A percentile compares a stretch with the other conserved stretches of the same genome.
phyloP scores from a whole-genome alignment of 1,140 invertebrate genomes.

The Triops cancriformis region DNA sequence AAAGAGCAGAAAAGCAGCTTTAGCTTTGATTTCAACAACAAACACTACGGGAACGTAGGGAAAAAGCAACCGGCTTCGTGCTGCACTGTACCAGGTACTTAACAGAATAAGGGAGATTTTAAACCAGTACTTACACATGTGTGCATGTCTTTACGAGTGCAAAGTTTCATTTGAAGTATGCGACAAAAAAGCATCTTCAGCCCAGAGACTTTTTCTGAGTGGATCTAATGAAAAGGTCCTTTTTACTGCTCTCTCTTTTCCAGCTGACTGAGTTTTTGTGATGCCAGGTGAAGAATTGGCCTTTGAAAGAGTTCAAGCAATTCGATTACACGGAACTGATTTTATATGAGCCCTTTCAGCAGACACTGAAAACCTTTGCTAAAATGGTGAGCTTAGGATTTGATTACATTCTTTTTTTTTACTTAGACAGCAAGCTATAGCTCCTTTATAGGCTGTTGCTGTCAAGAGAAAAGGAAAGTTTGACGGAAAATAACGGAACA shows the following conservation, averaged over 20 bases:
- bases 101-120: too few species aligned
- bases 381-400: background rate
- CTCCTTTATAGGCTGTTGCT: background rate
- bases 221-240: background rate
- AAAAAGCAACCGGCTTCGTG: too few species aligned
- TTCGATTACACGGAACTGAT: constrained; percentile 10
- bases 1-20: too few species aligned
- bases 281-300: background rate
- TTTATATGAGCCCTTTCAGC: background rate
- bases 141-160: too few species aligned
- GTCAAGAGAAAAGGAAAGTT: background rate
- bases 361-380: background rate
- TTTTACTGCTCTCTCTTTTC: background rate
- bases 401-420: background rate
- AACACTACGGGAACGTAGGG: too few species aligned
- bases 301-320: constrained; percentile 5
- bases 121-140: too few species aligned
- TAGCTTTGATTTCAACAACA: too few species aligned
- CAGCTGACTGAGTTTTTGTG: background rate
- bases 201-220: background rate
- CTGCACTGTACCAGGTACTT: too few species aligned
- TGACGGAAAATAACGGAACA: background rate
- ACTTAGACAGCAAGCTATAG: background rate
- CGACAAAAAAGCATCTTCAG: too few species aligned
- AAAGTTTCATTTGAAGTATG: too few species aligned